Evolutionary conservation across 2,113 vertebrate genomes (phyloP), one percentile per base, ranked within the genome.

Genomic region (Aptenodytes forsteri): DNA sequence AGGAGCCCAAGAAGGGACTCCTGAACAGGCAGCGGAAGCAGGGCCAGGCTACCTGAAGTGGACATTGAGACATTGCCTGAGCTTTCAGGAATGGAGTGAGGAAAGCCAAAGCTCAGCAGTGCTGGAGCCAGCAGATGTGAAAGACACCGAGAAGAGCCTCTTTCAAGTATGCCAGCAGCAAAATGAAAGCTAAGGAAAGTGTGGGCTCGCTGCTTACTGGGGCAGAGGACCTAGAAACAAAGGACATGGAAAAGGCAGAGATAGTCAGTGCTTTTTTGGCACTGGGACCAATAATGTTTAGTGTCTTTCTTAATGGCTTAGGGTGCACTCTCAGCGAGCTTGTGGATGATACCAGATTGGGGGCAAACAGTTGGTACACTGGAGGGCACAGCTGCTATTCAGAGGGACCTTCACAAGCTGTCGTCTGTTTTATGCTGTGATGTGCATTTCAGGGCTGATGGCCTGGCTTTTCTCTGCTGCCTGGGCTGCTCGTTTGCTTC

Each of bases 301-400:
- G 4, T 44, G 49, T 22, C 26, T 29, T 90, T 88, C 61, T 83
- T 34, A 80, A 52, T 36, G 58, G 36, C 26, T 85, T 72, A 36
- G 44, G 36, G 23, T 29, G 7, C 14, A 10, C 26, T 65, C 38
- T 64, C 21, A 27, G 40, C 0, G 0, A 76, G 20, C 34, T 38
- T 81, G 20, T 59, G 46, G 50, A 18, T 0, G 2, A 26, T 27
- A 34, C 6, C 64, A 76, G 44, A 36, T 3, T 38, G 52, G 36
- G 32, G 55, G 38, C 59, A 87, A 34, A 27, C 27, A 34, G 50
- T 3, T 83, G 50, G 32, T 36, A 36, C 2, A 3, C n/a, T 36
- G 5, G 4, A 81, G 50, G 44, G 22, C 50, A 62, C 47, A 81
- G 78, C 47, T 71, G 72, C 55, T 71, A 5, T n/a, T 79, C 87